Base-by-base conservation (phyloP, 2,888 invertebrate genomes). In the Deilephila porcellus region DNA sequence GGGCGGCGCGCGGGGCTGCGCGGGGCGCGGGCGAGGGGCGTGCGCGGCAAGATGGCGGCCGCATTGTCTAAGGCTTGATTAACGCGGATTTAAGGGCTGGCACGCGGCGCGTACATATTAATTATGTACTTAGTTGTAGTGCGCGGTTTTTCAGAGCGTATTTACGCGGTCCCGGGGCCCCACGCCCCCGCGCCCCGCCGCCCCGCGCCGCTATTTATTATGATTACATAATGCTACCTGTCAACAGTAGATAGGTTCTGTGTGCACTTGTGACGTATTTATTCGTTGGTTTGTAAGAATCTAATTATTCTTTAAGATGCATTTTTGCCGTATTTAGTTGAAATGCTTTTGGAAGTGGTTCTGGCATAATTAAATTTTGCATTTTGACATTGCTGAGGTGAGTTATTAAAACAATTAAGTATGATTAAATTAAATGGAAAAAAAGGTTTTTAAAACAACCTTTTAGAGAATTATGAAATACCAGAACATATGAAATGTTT, bases 31-130 rank as follows among this genome's bases (percentile, higher is more conserved):
- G 79, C 79, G 71, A 76, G 79, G 82, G 83, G 81, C 80, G 79
- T 79, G 84, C 83, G 80, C 77, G 78, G 83, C 93, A 93, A 92
- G 87, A 93, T 93, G 93, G 93, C 93, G 87, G 90, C 88, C 89
- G 88, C 86, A 91, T 93, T 93, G 93, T 93, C 93, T 93, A 90
- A 91, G 87, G 87, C 88, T 90, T 93, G 93, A 93, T 93, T 93
- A 93, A 89, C 88, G 91, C 88, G 85, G 90, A 90, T 91, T 90
- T 89, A 88, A 89, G 91, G 90, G 90, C 87, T 86, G 88, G 83
- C 87, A 83, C 80, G 74, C 78, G 83, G 80, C 82, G 89, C 88
- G 89, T 90, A 93, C 92, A 92, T 93, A 92, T 93, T 94, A 93
- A 94, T 93, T 93, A 94, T 93, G 89, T 93, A 90, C 91, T 91